phyloP scores from a whole-genome alignment of 2,113 vertebrate species.

The Ondatra zibethicus region DNA sequence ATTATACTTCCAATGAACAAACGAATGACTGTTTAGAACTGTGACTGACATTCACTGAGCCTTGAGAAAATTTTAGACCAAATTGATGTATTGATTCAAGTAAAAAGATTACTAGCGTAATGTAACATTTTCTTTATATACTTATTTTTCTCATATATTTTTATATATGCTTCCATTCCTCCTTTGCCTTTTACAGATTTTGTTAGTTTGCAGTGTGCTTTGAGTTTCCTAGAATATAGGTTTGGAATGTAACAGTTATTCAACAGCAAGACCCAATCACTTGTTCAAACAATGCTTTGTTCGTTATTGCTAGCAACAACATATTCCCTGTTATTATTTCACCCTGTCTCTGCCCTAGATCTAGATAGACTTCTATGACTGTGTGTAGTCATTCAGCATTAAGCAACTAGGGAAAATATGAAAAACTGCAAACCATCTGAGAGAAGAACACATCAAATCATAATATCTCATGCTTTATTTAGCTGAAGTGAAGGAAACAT shows the following conservation, averaged over 20 bases:
- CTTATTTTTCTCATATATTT: not conserved
- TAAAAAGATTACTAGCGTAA: not conserved
- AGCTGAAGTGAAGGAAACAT: conserved; percentile 31
- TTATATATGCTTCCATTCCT: not conserved
- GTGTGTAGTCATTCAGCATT: conserved; percentile 9
- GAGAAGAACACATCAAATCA: not conserved
- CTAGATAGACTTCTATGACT: not conserved
- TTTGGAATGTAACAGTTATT: not conserved
- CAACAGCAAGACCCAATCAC: conserved; percentile 25
- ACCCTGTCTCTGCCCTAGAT: not conserved
- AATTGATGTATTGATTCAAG: not conserved
- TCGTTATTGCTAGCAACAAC: conserved; percentile 9
- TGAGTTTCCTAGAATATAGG: not conserved
- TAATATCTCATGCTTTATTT: conserved; percentile 56
- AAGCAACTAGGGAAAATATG: conserved; percentile 54
- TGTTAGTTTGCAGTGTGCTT: not conserved
- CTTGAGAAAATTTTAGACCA: not conserved
- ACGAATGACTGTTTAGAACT: not conserved
- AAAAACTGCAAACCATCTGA: conserved; percentile 63
- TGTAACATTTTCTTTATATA: not conserved
- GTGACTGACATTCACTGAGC: not conserved
- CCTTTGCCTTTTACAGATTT: not conserved
- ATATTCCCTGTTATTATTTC: conserved; percentile 29
- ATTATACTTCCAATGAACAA: not conserved
- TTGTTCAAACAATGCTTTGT: conserved; percentile 55